These are phyloP conservation scores for Campoletis raptor DNA, from an alignment of 2,888 invertebrate species.

Conservation along the genomic window DNA sequence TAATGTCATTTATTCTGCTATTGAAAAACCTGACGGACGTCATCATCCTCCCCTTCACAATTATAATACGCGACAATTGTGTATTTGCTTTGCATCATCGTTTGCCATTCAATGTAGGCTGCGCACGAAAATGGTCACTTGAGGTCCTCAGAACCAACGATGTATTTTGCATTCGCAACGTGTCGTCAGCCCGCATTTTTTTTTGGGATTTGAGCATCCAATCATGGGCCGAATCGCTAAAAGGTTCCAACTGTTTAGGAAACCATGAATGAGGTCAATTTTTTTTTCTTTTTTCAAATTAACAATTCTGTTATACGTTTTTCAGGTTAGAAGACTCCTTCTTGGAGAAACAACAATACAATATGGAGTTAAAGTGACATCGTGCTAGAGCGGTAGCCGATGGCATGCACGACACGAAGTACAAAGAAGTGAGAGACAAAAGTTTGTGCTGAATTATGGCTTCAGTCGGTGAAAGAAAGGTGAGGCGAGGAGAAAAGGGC, in stretches of 20 bases:
- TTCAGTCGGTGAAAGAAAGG: slow-evolving; percentile 73
- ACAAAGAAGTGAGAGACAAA: slow-evolving; percentile 58
- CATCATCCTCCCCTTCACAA: background rate
- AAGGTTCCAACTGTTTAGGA: background rate
- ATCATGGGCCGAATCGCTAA: background rate
- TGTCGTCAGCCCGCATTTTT: background rate
- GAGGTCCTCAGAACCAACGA: background rate
- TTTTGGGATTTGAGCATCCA: background rate
- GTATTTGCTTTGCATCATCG: slow-evolving; percentile 38
- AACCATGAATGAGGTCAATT: background rate
- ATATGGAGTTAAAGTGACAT: background rate
- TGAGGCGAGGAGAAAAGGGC: slow-evolving; percentile 70
- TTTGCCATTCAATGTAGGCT: slow-evolving; percentile 29
- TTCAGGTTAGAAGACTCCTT: background rate
- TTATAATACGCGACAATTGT: slow-evolving; percentile 18
- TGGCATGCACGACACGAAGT: slow-evolving; percentile 47
- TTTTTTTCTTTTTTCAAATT: background rate
- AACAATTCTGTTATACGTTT: background rate
- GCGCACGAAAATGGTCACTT: slow-evolving; percentile 5
- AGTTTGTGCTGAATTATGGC: slow-evolving; percentile 74
- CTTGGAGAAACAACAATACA: background rate
- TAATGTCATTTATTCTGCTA: slow-evolving; percentile 64
- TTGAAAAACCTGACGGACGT: slow-evolving; percentile 43
- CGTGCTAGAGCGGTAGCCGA: slow-evolving; percentile 23
- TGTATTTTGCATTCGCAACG: background rate